phyloP scores from a whole-genome alignment of 2,888 invertebrate species.

The Aspidapion aeneum region DNA sequence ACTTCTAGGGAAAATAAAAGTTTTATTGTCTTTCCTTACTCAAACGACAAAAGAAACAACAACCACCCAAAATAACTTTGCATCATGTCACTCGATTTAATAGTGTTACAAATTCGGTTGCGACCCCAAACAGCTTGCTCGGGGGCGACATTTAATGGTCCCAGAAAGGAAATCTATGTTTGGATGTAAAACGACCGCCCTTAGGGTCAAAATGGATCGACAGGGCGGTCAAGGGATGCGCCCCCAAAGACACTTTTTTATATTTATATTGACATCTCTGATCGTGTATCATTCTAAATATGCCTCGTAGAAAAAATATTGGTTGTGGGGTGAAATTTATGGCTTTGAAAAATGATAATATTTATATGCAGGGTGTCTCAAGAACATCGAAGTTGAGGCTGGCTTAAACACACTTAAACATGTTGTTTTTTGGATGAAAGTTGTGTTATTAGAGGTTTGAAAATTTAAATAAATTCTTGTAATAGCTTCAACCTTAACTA shows the following conservation, averaged over 20 bases:
- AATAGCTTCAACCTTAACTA: too few species aligned
- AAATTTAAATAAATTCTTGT: too few species aligned
- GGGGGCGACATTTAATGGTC: conserved; percentile 22
- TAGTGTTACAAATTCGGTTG: conserved; percentile 1
- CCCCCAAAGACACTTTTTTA: conserved; percentile 23
- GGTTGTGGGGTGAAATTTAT: neutral
- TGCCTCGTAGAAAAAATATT: neutral
- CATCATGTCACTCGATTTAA: neutral
- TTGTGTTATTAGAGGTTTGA: too few species aligned
- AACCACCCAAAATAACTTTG: neutral
- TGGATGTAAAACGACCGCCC: conserved; percentile 23
- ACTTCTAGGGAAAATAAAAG: too few species aligned
- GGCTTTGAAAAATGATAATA: too few species aligned
- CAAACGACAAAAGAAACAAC: neutral
- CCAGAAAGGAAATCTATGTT: conserved; percentile 25
- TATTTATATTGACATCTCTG: conserved; percentile 23
- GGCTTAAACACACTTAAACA: too few species aligned
- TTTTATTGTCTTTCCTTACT: too few species aligned
- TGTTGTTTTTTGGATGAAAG: too few species aligned
- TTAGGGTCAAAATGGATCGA: conserved; percentile 12
- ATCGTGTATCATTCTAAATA: conserved; percentile 21
- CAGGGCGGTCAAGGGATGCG: conserved; percentile 22
- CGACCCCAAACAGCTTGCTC: conserved; percentile 8
- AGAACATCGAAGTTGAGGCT: too few species aligned
- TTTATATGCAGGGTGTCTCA: too few species aligned